phyloP scores from a whole-genome alignment of 2,113 vertebrate genomes.

The Centropus bengalensis region DNA sequence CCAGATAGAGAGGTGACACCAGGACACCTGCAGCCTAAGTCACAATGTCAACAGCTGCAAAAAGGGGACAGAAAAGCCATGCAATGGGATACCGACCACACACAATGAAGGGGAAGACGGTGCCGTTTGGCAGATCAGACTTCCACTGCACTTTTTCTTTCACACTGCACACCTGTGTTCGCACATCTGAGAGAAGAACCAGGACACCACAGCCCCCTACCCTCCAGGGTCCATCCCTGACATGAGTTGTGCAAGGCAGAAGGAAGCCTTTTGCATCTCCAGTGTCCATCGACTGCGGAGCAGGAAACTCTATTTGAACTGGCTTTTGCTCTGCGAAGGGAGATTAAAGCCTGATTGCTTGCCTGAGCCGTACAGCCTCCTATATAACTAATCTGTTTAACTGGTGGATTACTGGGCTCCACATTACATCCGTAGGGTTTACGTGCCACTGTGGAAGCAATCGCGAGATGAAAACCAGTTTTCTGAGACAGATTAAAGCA shows the following conservation, averaged over 20 bases:
- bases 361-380: background rate
- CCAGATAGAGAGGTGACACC: background rate
- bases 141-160: background rate
- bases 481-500: background rate
- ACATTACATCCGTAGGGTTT: background rate
- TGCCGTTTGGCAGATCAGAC: background rate
- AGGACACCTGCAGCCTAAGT: background rate
- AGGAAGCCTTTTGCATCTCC: background rate
- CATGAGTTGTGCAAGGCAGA: accelerated
- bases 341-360: background rate
- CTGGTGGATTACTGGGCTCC: constrained; percentile 40
- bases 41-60: background rate
- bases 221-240: background rate
- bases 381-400: constrained; percentile 26
- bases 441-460: background rate
- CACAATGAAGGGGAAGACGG: accelerated
- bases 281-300: background rate
- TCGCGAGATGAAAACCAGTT: constrained; percentile 6
- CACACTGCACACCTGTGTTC: background rate
- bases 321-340: background rate
- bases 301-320: background rate
- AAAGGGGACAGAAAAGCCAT: background rate
- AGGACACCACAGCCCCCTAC: background rate
- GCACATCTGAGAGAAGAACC: background rate
- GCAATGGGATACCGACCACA: background rate